Conservation (phyloP, 2,113 vertebrate species). For the Aphyosemion australe region DNA sequence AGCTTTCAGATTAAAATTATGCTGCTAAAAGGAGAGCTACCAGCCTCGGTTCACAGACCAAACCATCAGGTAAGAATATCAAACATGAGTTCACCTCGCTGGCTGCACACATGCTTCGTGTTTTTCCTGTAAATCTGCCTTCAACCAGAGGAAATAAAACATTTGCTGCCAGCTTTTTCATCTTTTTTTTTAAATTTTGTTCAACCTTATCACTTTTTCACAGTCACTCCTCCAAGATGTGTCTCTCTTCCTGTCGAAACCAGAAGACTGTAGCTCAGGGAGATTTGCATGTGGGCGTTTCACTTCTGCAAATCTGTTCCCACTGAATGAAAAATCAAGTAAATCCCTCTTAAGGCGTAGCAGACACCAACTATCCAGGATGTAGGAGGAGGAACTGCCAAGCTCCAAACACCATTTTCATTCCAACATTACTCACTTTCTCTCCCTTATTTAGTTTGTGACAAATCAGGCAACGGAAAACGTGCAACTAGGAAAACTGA, state of each 20-base stretch:
- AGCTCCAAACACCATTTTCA: neutral
- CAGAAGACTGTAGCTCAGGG: slow-evolving; percentile 2
- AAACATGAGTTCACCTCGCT: slow-evolving; percentile 1
- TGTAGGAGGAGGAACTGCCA: neutral
- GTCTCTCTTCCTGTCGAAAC: neutral
- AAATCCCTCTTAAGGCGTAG: neutral
- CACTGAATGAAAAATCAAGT: neutral
- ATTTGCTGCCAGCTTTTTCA: neutral
- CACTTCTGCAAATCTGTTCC: slow-evolving; percentile 33
- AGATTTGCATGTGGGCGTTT: slow-evolving; percentile 17
- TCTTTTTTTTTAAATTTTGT: neutral
- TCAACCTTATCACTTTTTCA: neutral
- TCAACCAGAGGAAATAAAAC: slow-evolving; percentile 13
- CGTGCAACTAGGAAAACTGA: neutral
- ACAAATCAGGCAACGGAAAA: neutral
- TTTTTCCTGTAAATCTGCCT: slow-evolving; percentile 7
- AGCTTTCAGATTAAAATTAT: neutral
- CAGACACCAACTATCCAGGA: neutral
- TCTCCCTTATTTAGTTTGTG: slow-evolving; percentile 15
- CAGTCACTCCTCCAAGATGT: neutral
- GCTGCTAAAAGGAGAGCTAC: slow-evolving; percentile 3
- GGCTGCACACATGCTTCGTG: slow-evolving; percentile 19
- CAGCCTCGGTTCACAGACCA: too few relatives aligned
- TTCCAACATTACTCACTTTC: slow-evolving; percentile 4
- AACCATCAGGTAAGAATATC: too few relatives aligned